These are phyloP conservation scores for Clarias magur DNA, from an alignment of 2,113 vertebrate species.

Conservation along the genomic window DNA sequence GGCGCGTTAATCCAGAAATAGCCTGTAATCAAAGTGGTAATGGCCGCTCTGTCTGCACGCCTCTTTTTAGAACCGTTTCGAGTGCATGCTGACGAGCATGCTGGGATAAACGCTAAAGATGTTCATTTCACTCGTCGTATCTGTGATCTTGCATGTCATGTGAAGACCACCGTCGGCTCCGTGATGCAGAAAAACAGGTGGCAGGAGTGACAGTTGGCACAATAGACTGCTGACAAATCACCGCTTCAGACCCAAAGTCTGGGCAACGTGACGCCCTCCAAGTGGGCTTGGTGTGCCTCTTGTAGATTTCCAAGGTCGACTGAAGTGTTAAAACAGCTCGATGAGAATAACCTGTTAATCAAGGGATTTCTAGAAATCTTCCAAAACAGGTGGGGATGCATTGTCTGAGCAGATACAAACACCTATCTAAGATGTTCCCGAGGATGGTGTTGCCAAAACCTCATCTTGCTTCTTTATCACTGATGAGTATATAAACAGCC, in stretches of 20 bases:
- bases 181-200: conserved; percentile 27
- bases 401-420: background rate
- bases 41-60: background rate
- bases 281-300: background rate
- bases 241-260: conserved; percentile 32
- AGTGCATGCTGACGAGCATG: background rate
- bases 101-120: background rate
- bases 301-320: background rate
- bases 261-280: background rate
- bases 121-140: conserved; percentile 10
- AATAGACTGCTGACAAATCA: conserved; percentile 42
- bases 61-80: background rate
- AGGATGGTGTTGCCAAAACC: conserved; percentile 14
- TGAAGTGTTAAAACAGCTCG: background rate
- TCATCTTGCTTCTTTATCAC: conserved; percentile 31
- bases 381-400: background rate
- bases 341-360: background rate
- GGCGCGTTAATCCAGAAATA: conserved; percentile 13
- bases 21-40: conserved; percentile 26
- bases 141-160: background rate
- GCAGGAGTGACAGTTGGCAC: conserved; percentile 64
- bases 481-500: conserved; percentile 44
- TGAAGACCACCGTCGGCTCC: conserved; percentile 29
- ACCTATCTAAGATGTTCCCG: conserved; percentile 4
- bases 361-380: background rate